A percentile compares a stretch with the other conserved stretches of the same genome.
Evolutionary conservation across 2,113 vertebrate genomes (phyloP).

Genomic region (Pseudonaja textilis): DNA sequence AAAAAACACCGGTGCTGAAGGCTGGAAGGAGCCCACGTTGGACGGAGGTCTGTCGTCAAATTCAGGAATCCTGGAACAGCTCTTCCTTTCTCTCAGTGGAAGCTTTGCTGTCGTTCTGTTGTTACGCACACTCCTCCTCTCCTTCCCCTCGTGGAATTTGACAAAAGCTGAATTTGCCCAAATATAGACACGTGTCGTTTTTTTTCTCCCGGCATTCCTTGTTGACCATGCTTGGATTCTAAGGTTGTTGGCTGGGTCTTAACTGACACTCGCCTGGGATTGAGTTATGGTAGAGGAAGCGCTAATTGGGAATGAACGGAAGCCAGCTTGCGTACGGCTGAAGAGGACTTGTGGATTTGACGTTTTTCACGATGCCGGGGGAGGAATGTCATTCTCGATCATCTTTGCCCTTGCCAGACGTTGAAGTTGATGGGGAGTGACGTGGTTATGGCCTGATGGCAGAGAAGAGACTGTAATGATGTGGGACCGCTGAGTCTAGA

Average conservation of each 20-base stretch:
- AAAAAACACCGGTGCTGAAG: too few relatives aligned
- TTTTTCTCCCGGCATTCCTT: not conserved
- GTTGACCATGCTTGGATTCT: not conserved
- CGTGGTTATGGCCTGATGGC: constrained; percentile 25
- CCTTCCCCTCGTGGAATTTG: fast-evolving
- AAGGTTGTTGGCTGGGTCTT: not conserved
- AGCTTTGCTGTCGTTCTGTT: not conserved
- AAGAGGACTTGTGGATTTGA: constrained; percentile 32
- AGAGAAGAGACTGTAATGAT: constrained; percentile 18
- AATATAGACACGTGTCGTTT: not conserved
- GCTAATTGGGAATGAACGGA: constrained; percentile 29
- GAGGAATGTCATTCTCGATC: constrained; percentile 58
- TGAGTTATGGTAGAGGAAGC: not conserved
- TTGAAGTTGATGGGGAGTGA: constrained; percentile 59
- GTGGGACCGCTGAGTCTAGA: not conserved
- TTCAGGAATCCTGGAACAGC: too few relatives aligned
- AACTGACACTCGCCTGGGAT: fast-evolving
- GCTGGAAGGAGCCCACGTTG: too few relatives aligned
- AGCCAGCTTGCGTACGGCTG: constrained; percentile 43
- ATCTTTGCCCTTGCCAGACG: constrained; percentile 31
- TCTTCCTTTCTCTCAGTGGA: not conserved
- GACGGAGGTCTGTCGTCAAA: not conserved
- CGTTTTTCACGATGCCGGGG: constrained; percentile 48
- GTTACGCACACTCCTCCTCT: fast-evolving
- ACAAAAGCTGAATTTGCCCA: not conserved